A percentile compares a stretch with the other conserved stretches of the same genome.
Evolutionary conservation across 2,113 vertebrate genomes (phyloP).

Genomic region (Corythornis cristatus): DNA sequence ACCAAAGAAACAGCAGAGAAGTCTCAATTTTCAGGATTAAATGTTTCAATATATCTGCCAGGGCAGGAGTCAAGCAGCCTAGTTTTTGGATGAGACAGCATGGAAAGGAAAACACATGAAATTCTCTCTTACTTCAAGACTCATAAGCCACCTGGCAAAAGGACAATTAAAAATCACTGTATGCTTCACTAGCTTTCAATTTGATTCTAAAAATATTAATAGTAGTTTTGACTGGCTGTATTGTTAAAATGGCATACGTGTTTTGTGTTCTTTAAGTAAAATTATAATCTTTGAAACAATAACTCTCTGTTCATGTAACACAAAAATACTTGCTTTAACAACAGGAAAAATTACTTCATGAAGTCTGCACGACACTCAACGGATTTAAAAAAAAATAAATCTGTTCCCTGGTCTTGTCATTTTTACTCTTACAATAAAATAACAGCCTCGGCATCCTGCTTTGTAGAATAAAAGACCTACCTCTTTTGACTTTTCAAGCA

Average conservation of each 20-base stretch:
- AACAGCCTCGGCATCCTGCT: slow-evolving; percentile 60
- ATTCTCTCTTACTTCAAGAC: not conserved
- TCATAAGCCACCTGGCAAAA: not conserved
- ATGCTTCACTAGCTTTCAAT: not conserved
- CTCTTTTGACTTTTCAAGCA: slow-evolving; percentile 68
- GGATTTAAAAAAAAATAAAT: slow-evolving; percentile 33
- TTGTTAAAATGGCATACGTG: not conserved
- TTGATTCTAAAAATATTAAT: not conserved
- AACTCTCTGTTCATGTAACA: not conserved
- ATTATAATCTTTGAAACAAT: slow-evolving; percentile 11
- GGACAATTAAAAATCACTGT: not conserved
- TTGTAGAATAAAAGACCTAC: slow-evolving; percentile 67
- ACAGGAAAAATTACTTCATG: slow-evolving; percentile 16
- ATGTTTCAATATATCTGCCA: not conserved
- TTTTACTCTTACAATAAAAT: slow-evolving; percentile 68
- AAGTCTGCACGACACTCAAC: slow-evolving; percentile 16
- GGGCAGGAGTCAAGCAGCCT: not conserved
- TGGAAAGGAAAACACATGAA: not conserved
- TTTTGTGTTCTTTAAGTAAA: not conserved
- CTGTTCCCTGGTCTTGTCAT: slow-evolving; percentile 51
- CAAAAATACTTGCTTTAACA: slow-evolving; percentile 16
- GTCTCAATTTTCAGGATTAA: not conserved
- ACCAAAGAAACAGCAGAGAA: not conserved
- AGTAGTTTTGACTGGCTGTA: not conserved
- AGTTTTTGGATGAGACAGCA: not conserved